These are phyloP conservation scores for Gnathonemus longibarbis DNA, from an alignment of 2,113 vertebrate species.

Conservation along the genomic window DNA sequence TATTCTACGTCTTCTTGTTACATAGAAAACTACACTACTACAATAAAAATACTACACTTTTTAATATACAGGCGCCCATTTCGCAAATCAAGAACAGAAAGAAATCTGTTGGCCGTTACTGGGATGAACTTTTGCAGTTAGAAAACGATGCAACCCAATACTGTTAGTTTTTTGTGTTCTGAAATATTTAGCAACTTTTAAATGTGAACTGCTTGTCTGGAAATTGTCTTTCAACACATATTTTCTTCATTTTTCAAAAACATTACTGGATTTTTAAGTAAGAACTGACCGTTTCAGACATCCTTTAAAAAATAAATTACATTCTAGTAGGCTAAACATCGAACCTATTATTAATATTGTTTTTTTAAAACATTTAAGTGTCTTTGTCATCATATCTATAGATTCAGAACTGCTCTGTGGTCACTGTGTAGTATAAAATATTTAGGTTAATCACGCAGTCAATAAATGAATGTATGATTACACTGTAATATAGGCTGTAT, in stretches of 20 bases:
- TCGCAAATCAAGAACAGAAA: not conserved
- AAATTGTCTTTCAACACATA: not conserved
- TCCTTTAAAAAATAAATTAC: not conserved
- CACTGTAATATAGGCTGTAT: not conserved
- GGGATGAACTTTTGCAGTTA: not conserved
- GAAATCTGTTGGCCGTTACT: not conserved
- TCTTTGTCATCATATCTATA: not conserved
- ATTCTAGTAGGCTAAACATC: not conserved
- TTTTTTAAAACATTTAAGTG: not conserved
- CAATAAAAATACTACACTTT: not conserved
- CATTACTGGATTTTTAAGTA: not conserved
- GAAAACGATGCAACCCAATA: not conserved
- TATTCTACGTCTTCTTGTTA: not conserved
- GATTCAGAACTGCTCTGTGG: not conserved
- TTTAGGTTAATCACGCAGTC: not conserved
- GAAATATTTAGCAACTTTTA: not conserved
- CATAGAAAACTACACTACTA: not conserved
- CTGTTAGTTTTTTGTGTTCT: not conserved
- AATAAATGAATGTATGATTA: not conserved
- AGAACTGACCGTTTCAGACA: not conserved
- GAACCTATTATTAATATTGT: not conserved
- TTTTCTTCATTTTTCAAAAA: not conserved
- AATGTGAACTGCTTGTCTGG: not conserved
- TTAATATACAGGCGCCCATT: not conserved
- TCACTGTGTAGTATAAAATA: not conserved